Evolutionary conservation across 1,140 invertebrate genomes (phyloP), one percentile per base, ranked within the genome.

Genomic region (Drosophila bifasciata): DNA sequence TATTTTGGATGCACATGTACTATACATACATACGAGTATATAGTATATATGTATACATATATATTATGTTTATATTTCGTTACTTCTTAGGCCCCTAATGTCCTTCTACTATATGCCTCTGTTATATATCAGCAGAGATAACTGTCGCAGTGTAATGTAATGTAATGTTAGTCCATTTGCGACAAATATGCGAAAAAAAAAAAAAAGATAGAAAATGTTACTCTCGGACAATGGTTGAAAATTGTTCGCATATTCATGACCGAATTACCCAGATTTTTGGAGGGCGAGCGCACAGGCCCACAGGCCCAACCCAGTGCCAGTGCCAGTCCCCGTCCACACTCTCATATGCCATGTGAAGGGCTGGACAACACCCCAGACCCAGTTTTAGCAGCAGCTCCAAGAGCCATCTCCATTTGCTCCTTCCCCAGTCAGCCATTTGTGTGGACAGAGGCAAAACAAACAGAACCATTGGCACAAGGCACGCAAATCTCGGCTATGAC

Each of bases 161-260:
- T 85, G 80, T 85, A n/a, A n/a, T n/a, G n/a, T n/a, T n/a, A 85
- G 72, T 85, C 81, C 81, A 85, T 85, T 85, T 85, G 81, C 77
- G 81, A 86, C 80, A 85, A 85, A 85, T 85, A 80, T 85, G 80
- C 81, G 73, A 80, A 56, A 55, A 63, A 75, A 80, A 80, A 56
- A 55, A 63, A 75, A 80, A 85, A 86, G 86, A 85, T 85, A 71
- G 74, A 85, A 85, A 86, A 85, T 85, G 64, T 77, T 74, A 21
- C 70, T 80, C 55, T 80, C 55, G 81, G 81, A 85, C 81, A 85
- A 80, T 86, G 81, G 78, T 57, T 60, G 67, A 64, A 77, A 85
- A 86, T 86, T 77, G 72, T 80, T 85, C 77, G 81, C 81, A 86
- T 85, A 86, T 85, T 85, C 83, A 85, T 85, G 81, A 85, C 81